Evolutionary conservation across 2,888 invertebrate genomes (phyloP).

Genomic region (Stenurella melanura): DNA sequence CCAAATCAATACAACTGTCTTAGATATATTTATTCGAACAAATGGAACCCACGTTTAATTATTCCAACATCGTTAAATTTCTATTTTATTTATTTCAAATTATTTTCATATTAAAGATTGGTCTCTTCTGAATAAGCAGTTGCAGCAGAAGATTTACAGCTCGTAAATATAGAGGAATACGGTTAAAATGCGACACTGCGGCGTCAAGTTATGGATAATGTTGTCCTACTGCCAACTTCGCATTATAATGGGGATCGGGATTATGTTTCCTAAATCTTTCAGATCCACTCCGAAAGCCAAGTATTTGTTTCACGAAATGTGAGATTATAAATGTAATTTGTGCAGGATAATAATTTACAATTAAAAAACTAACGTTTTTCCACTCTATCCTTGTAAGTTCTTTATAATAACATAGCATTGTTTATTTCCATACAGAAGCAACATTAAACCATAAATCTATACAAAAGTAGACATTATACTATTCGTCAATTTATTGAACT

Average conservation of each 20-base stretch:
- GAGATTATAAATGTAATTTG: slow-evolving; percentile 21
- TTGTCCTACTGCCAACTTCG: slow-evolving; percentile 35
- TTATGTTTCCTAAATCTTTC: slow-evolving; percentile 26
- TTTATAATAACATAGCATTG: too few species aligned
- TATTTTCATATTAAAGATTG: not conserved
- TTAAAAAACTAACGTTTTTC: not conserved
- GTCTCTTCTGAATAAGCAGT: not conserved
- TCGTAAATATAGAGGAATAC: slow-evolving; percentile 15
- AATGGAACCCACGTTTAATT: not conserved
- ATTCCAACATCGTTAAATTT: not conserved
- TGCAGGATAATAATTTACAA: not conserved
- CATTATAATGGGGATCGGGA: slow-evolving; percentile 29
- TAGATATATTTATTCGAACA: too few species aligned
- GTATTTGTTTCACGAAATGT: slow-evolving; percentile 20
- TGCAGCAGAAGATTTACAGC: not conserved
- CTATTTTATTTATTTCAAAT: not conserved
- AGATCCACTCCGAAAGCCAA: slow-evolving; percentile 16
- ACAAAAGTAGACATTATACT: too few species aligned
- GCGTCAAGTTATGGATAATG: slow-evolving; percentile 39
- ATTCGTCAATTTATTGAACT: too few species aligned
- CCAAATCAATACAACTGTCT: too few species aligned
- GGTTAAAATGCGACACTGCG: slow-evolving; percentile 31
- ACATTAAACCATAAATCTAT: too few species aligned
- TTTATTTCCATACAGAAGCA: too few species aligned
- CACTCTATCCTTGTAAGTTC: too few species aligned